Evolutionary conservation across 2,888 invertebrate species (phyloP).

Genomic region (Diploptera punctata): DNA sequence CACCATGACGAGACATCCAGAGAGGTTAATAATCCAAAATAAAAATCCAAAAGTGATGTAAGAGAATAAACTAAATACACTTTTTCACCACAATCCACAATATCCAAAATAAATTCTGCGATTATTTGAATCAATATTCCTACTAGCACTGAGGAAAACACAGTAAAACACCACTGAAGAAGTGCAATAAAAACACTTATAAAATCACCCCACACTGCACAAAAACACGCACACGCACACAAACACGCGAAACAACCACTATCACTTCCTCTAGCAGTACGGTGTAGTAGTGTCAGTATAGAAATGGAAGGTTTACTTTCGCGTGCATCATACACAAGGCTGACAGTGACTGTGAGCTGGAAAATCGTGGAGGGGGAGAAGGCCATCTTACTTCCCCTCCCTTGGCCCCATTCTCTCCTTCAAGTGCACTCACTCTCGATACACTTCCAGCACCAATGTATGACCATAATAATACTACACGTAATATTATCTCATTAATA

Average conservation of each 20-base stretch:
- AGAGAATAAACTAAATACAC: background rate
- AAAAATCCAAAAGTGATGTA: background rate
- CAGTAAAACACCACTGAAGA: background rate
- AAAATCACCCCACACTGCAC: background rate
- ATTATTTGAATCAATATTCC: background rate
- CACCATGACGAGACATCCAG: slow-evolving; percentile 3
- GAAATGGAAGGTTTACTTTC: slow-evolving; percentile 18
- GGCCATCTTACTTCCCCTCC: slow-evolving; percentile 21
- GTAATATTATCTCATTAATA: background rate
- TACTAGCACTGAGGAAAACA: background rate
- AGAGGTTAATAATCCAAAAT: background rate
- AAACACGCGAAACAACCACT: background rate
- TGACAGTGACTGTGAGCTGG: slow-evolving; percentile 3
- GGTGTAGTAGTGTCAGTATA: slow-evolving; percentile 12
- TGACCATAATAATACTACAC: background rate
- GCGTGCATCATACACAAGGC: slow-evolving; percentile 26
- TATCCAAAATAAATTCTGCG: background rate
- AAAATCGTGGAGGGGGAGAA: slow-evolving; percentile 1
- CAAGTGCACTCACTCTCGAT: slow-evolving; percentile 12
- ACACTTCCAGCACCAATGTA: background rate
- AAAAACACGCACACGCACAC: background rate
- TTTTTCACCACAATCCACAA: slow-evolving; percentile 14
- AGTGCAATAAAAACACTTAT: no score
- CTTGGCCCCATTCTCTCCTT: slow-evolving; percentile 29
- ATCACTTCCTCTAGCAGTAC: slow-evolving; percentile 1